Evolutionary conservation across 2,888 invertebrate species (phyloP).

Genomic region (Pseudolycoriella hygida): DNA sequence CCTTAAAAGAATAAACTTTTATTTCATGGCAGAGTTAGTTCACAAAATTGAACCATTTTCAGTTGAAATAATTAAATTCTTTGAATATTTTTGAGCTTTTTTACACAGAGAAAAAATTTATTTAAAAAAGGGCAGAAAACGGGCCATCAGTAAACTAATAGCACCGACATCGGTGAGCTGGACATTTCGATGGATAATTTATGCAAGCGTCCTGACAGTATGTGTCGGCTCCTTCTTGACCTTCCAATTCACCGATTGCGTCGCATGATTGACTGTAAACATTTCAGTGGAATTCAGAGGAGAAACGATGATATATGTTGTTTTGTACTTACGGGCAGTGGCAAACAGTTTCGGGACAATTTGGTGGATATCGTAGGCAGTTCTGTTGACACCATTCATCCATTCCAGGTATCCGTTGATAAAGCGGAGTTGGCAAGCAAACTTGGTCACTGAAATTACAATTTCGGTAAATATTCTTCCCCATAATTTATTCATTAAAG

Average conservation of each 20-base stretch:
- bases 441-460: constrained; percentile 49
- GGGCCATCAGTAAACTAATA: constrained; percentile 29
- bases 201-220: constrained; percentile 78
- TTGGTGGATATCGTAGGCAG: constrained; percentile 72
- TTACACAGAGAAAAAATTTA: no score
- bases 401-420: constrained; percentile 55
- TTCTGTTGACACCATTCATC: constrained; percentile 70
- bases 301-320: no score
- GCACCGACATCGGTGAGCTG: constrained; percentile 52
- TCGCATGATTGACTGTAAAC: constrained; percentile 56
- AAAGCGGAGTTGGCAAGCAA: constrained; percentile 48
- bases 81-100: no score
- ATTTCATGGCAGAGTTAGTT: not conserved
- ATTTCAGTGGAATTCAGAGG: not conserved
- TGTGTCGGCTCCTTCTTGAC: constrained; percentile 57
- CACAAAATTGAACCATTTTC: not conserved
- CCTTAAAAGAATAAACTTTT: not conserved
- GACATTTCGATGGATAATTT: constrained; percentile 56
- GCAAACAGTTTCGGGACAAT: constrained; percentile 60
- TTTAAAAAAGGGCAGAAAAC: no score
- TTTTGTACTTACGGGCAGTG: constrained; percentile 55
- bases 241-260: constrained; percentile 57
- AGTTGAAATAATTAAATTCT: not conserved
- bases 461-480: not conserved
- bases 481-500: not conserved